A percentile compares a stretch with the other conserved stretches of the same genome.
Evolutionary conservation across 1,140 invertebrate genomes (phyloP).

Genomic region (Heliothis virescens): DNA sequence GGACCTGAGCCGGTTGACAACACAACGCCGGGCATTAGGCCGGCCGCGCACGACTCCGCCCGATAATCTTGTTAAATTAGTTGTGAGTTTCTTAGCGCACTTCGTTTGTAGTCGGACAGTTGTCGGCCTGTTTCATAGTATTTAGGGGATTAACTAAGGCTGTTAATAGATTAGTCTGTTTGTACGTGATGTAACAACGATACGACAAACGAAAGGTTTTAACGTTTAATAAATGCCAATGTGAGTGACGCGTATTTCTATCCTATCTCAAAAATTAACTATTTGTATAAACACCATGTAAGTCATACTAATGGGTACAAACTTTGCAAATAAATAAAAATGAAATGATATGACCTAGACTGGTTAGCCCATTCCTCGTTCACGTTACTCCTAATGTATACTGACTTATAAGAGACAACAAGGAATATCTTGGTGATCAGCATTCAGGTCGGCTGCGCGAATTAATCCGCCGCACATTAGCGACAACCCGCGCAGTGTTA

Average conservation of each 20-base stretch:
- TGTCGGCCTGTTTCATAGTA: slow-evolving; percentile 12
- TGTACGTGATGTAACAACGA: background rate
- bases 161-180: slow-evolving; percentile 4
- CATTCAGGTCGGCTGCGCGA: no score
- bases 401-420: no score
- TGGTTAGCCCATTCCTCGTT: no score
- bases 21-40: background rate
- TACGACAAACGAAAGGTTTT: background rate
- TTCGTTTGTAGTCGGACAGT: slow-evolving; percentile 23
- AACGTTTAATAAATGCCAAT: background rate
- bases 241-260: background rate
- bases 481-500: no score
- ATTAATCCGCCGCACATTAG: no score
- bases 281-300: no score
- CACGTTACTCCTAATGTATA: no score
- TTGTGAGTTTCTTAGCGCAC: slow-evolving; percentile 9
- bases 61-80: slow-evolving; percentile 26
- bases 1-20: slow-evolving; percentile 4
- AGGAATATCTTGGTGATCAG: no score
- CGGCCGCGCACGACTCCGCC: background rate
- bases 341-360: no score
- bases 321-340: no score
- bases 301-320: no score
- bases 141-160: slow-evolving; percentile 9
- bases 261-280: background rate